Conservation (phyloP, 2,888 invertebrate genomes). For the Oxyscelio sp. region DNA sequence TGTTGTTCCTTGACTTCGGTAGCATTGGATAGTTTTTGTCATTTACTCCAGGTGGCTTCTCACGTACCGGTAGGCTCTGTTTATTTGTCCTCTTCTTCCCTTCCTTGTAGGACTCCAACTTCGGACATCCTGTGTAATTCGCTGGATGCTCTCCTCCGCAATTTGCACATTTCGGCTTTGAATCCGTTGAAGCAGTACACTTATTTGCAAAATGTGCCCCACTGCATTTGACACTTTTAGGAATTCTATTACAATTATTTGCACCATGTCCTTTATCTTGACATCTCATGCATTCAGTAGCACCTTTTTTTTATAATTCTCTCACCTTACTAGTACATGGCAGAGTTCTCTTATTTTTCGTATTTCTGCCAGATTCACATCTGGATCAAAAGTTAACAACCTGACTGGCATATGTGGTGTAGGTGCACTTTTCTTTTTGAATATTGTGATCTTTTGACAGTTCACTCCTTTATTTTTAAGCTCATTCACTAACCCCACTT, state of each 20-base stretch:
- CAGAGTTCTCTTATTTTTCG: neutral
- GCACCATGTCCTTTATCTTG: constrained; percentile 10
- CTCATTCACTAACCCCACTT: neutral
- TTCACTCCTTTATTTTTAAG: neutral
- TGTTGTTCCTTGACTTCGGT: neutral
- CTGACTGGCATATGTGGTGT: neutral
- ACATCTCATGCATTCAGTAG: constrained; percentile 29
- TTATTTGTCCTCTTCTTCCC: neutral
- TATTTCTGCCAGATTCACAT: neutral
- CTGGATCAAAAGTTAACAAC: neutral
- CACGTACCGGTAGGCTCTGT: neutral
- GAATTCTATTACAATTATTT: constrained; percentile 2
- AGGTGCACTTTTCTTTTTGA: neutral
- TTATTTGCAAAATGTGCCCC: neutral
- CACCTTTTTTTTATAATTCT: constrained; percentile 11
- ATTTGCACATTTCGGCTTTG: constrained; percentile 5
- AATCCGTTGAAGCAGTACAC: neutral
- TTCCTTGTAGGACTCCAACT: neutral
- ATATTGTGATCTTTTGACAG: neutral
- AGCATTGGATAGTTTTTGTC: neutral
- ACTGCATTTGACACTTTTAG: constrained; percentile 23
- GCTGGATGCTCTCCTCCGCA: constrained; percentile 5
- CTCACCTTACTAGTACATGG: neutral
- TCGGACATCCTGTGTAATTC: neutral
- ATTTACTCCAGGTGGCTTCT: neutral